Percentiles rank a stretch among this genome's conserved stretches.
Evolutionary conservation across 1,140 invertebrate species (phyloP).

Genomic region (Calosoma granatense): DNA sequence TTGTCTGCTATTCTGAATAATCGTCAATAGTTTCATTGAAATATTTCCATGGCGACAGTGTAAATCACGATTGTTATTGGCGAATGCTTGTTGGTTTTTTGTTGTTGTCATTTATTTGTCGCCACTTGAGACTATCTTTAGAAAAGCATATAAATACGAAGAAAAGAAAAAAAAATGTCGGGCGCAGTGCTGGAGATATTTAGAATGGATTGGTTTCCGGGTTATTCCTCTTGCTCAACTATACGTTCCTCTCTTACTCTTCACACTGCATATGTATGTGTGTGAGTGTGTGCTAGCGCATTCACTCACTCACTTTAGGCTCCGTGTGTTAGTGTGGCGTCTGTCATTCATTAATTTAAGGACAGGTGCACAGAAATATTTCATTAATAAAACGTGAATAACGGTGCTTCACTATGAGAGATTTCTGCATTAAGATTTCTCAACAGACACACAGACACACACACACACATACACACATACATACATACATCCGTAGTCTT

Average conservation of each 20-base stretch:
- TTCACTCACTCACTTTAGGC: too few species aligned
- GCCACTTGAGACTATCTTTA: neutral
- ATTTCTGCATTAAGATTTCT: neutral
- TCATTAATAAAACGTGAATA: neutral
- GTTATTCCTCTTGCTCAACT: neutral
- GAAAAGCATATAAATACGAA: neutral
- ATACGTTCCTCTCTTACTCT: neutral
- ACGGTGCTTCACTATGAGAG: neutral
- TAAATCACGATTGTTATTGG: neutral
- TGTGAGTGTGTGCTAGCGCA: too few species aligned
- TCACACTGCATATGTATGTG: neutral
- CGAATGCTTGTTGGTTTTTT: neutral
- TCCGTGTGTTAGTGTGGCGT: too few species aligned
- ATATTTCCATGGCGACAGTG: too few species aligned
- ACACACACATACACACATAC: too few species aligned
- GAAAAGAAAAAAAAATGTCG: neutral
- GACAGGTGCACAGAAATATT: neutral
- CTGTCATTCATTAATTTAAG: neutral
- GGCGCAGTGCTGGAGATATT: neutral
- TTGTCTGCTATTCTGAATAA: too few species aligned
- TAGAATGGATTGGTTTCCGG: neutral
- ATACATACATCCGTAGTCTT: too few species aligned
- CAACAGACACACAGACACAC: neutral
- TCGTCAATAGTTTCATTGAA: too few species aligned
- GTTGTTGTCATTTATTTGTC: neutral